These are phyloP conservation scores for Sarcoramphus papa DNA, from an alignment of 2,797 vertebrate species.

Conservation along the genomic window DNA sequence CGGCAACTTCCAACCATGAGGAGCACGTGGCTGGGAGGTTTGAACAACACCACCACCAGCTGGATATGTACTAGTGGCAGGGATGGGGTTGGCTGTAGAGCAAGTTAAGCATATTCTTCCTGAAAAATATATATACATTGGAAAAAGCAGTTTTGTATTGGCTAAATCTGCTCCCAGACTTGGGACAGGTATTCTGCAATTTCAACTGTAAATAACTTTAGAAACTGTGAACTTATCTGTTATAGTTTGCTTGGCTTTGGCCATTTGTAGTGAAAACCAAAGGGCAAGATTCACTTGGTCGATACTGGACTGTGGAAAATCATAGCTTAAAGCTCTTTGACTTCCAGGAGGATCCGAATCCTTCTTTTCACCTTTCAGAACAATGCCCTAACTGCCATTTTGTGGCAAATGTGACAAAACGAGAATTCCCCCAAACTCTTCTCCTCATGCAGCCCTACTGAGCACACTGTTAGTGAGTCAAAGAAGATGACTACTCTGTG, in stretches of 20 bases:
- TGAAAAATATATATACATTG: not conserved
- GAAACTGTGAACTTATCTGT: not conserved
- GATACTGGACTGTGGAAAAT: not conserved
- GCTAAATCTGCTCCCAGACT: not conserved
- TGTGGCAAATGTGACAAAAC: not conserved
- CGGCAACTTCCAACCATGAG: not conserved
- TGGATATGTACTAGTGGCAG: not conserved
- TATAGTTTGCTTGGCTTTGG: not conserved
- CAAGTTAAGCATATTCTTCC: not conserved
- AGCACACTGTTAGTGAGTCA: not conserved
- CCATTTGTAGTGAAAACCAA: not conserved
- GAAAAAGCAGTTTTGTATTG: not conserved
- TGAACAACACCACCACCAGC: conserved; percentile 32
- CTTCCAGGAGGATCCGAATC: not conserved
- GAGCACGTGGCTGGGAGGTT: not conserved
- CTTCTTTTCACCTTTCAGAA: not conserved
- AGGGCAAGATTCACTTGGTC: not conserved
- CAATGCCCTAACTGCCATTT: not conserved
- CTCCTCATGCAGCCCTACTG: not conserved
- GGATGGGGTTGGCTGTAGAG: not conserved
- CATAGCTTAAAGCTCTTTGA: not conserved
- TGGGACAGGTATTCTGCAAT: not conserved
- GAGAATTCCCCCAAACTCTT: not conserved
- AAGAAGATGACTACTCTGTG: not conserved
- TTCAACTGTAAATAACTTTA: not conserved